phyloP scores from a whole-genome alignment of 2,113 vertebrate species.

The Gopherus flavomarginatus region DNA sequence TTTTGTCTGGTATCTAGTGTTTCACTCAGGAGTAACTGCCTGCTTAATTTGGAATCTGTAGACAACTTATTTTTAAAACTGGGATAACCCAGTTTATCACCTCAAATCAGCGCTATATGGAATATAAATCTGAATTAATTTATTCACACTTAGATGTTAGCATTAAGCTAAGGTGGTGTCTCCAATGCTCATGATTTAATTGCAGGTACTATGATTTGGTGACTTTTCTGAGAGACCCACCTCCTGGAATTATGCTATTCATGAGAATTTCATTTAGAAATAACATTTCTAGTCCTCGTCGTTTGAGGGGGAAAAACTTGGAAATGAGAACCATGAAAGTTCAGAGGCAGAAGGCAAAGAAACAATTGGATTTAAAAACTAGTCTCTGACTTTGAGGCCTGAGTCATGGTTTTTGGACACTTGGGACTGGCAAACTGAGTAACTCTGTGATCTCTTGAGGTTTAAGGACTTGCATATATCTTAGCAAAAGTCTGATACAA shows the following conservation, averaged over 20 bases:
- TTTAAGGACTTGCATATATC: background rate
- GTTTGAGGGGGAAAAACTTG: background rate
- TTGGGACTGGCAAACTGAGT: background rate
- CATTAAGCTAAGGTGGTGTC: background rate
- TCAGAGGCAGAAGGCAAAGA: conserved; percentile 46
- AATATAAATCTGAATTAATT: background rate
- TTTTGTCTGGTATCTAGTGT: background rate
- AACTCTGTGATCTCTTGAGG: background rate
- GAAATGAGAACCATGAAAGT: conserved; percentile 31
- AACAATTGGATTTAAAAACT: background rate
- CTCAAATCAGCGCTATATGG: background rate
- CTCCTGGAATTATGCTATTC: background rate
- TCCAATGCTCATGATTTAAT: background rate
- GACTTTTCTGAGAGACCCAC: background rate
- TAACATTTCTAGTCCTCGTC: background rate
- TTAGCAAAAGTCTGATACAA: conserved; percentile 35
- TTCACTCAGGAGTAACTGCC: background rate
- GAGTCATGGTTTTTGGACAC: conserved; percentile 30
- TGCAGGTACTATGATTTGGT: background rate
- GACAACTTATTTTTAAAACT: background rate
- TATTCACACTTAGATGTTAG: background rate
- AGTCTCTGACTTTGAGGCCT: background rate
- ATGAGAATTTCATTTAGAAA: conserved; percentile 28
- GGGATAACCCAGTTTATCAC: background rate
- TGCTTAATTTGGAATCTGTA: background rate